Evolutionary conservation across 2,797 vertebrate genomes (phyloP), one percentile per base, ranked within the genome.

Genomic region (Zalophus californianus): DNA sequence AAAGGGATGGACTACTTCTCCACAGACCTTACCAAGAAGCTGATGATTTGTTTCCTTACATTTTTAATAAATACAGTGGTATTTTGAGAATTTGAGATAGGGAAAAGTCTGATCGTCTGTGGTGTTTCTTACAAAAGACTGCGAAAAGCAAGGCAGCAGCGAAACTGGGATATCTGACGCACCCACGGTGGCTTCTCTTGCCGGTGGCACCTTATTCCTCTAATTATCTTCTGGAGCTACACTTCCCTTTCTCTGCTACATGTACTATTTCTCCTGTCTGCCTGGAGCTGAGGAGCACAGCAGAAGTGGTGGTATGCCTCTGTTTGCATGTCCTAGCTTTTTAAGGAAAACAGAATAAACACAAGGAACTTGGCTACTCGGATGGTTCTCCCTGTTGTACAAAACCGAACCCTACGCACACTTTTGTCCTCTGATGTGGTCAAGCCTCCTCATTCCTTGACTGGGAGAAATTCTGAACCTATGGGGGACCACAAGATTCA

Each of bases 61-160:
- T 58, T 50, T 90, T 73, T 10, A 75, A 86, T 96, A 98, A 98
- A 97, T 92, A 96, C 72, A 70, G 56, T 96, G 84, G 73, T 58
- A 83, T 91, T 97, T 75, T 66, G 86, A 97, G 94, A 73, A 94
- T 90, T 92, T 21, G 18, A 35, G 88, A 92, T 68, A 95, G 88
- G 78, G 80, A 97, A 96, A 97, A 84, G 75, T 18, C 21, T 94
- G 15, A 9, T 18, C 20, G 90, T 91, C 13, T 62, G 7, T 72
- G 86, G 94, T 95, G 88, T 95, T 64, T 90, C 21, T 94, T 79
- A 95, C 3, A 88, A 88, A 94, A 75, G 50, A 38, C 41, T 88
- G 44, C 25, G 38, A n/a, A 70, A 91, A 38, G 41, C 35, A 58
- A 54, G 48, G 58, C 2, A 52, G 29, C 5, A 56, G 50, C 25